Conservation (phyloP, 2,888 invertebrate genomes). For the Amblyjoppa proteus region DNA sequence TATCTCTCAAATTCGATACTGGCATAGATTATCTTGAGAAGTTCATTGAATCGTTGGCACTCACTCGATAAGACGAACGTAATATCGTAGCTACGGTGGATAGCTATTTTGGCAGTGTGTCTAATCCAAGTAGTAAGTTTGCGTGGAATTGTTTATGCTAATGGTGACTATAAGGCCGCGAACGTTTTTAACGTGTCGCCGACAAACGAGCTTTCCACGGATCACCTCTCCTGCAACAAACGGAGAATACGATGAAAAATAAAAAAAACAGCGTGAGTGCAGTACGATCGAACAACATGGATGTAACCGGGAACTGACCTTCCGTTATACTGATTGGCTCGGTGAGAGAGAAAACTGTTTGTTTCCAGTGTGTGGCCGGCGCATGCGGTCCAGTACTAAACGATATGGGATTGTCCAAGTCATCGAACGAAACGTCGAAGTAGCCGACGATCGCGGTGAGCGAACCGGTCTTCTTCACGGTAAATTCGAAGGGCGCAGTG, state of each 20-base stretch:
- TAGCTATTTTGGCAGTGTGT: conserved; percentile 56
- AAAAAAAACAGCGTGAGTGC: background rate
- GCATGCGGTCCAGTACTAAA: conserved; percentile 93
- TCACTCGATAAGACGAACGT: conserved; percentile 46
- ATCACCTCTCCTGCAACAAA: conserved; percentile 86
- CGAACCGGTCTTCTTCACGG: conserved; percentile 88
- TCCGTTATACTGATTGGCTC: conserved; percentile 90
- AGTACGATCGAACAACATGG: background rate
- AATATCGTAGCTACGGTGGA: conserved; percentile 40
- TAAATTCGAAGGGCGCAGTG: conserved; percentile 89
- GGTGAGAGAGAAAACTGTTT: conserved; percentile 94
- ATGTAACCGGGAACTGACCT: conserved; percentile 84
- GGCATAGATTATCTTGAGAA: conserved; percentile 29
- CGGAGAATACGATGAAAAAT: conserved; percentile 1
- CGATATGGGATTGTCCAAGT: conserved; percentile 88
- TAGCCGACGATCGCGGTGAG: conserved; percentile 95
- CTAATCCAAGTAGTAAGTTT: conserved; percentile 82
- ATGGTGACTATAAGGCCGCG: conserved; percentile 91
- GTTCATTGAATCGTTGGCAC: conserved; percentile 58
- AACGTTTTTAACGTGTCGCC: conserved; percentile 90
- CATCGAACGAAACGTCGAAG: conserved; percentile 95
- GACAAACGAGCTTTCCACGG: conserved; percentile 91
- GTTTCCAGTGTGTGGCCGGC: conserved; percentile 96
- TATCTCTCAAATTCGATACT: conserved; percentile 29
- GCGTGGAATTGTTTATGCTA: conserved; percentile 84